Percentiles rank a stretch among this genome's conserved stretches.
Evolutionary conservation across 2,888 invertebrate species (phyloP).

Genomic region (Campoletis raptor): DNA sequence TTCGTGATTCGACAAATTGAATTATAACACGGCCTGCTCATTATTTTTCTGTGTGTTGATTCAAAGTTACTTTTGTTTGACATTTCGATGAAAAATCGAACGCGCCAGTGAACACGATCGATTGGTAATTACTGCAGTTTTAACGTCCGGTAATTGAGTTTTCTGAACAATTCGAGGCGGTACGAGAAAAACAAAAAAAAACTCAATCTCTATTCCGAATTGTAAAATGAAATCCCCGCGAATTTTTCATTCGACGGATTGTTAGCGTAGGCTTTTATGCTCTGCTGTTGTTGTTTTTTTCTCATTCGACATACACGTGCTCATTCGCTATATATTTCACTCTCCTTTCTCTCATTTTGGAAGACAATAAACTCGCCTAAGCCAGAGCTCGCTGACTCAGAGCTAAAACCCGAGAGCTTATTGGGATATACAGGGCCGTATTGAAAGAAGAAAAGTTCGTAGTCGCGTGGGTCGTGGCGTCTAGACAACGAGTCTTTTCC

Average conservation of each 20-base stretch:
- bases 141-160: conserved; percentile 1
- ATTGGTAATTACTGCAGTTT: conserved; percentile 30
- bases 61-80: conserved; percentile 11
- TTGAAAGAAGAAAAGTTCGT: conserved; percentile 44
- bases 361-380: conserved; percentile 72
- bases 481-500: conserved; percentile 63
- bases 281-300: not conserved
- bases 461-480: conserved; percentile 61
- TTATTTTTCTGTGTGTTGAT: conserved; percentile 2
- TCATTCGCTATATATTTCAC: conserved; percentile 41
- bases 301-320: conserved; percentile 27
- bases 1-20: not conserved
- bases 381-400: conserved; percentile 62
- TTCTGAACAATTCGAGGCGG: not conserved
- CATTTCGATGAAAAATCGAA: not conserved
- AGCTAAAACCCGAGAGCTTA: conserved; percentile 50
- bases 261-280: conserved; percentile 28
- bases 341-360: conserved; percentile 69
- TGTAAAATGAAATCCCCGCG: conserved; percentile 36
- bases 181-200: conserved; percentile 1
- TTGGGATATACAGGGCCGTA: conserved; percentile 36
- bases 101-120: conserved; percentile 32
- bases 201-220: not conserved
- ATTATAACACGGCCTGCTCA: not conserved
- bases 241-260: conserved; percentile 34